These are phyloP conservation scores for Adelosebastes latens DNA, from an alignment of 2,797 vertebrate genomes.

Conservation along the genomic window DNA sequence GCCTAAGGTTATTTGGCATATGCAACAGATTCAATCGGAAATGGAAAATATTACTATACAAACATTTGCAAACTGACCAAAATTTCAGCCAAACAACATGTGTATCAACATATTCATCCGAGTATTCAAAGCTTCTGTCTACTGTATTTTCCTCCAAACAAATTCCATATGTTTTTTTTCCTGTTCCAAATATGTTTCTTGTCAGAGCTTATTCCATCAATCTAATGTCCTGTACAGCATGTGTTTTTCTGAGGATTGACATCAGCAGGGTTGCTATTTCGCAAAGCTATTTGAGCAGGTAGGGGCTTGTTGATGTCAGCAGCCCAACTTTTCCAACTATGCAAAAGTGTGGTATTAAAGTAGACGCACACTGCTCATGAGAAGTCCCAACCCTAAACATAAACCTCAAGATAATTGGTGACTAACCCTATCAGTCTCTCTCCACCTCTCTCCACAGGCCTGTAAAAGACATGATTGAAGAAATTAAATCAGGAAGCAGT, in stretches of 20 bases:
- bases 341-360: slow-evolving; percentile 5
- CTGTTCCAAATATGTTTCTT: neutral
- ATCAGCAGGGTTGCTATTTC: neutral
- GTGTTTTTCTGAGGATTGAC: neutral
- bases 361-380: neutral
- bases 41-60: neutral
- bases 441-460: slow-evolving; percentile 72
- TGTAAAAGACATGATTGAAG: slow-evolving; percentile 76
- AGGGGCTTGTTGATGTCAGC: slow-evolving; percentile 36
- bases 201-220: neutral
- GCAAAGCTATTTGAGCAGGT: slow-evolving; percentile 41
- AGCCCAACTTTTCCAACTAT: neutral
- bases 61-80: neutral
- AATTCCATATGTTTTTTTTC: neutral
- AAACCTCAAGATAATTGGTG: slow-evolving; percentile 12
- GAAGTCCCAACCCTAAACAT: slow-evolving; percentile 7
- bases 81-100: neutral
- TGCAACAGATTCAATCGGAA: slow-evolving; percentile 18
- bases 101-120: neutral
- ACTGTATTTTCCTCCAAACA: neutral
- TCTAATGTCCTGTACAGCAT: neutral
- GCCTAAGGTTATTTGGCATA: slow-evolving; percentile 18
- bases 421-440: neutral
- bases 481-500: slow-evolving; percentile 76
- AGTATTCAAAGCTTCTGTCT: neutral